A percentile compares a stretch with the other conserved stretches of the same genome.
phyloP scores from a whole-genome alignment of 2,113 vertebrate species.

The Glaucomys volans region DNA sequence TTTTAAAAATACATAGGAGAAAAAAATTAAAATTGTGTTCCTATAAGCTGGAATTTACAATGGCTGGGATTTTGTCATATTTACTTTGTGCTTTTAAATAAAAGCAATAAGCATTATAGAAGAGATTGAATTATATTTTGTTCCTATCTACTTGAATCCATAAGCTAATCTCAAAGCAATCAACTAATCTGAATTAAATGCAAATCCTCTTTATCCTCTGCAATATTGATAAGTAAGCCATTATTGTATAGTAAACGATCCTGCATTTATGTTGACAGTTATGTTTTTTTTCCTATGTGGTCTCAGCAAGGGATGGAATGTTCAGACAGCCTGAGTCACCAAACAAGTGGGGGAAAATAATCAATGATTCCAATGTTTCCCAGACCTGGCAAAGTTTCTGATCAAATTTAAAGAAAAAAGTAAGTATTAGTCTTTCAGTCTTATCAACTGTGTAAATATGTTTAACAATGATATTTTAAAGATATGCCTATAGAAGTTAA shows the following conservation, averaged over 20 bases:
- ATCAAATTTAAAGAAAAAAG: not conserved
- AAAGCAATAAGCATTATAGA: not conserved
- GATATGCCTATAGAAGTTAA: not conserved
- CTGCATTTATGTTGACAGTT: not conserved
- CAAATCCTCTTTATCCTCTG: not conserved
- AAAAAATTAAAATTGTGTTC: constrained; percentile 15
- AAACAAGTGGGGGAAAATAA: not conserved
- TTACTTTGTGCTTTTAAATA: constrained; percentile 13
- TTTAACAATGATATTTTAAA: not conserved
- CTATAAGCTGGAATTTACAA: not conserved
- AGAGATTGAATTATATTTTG: not conserved
- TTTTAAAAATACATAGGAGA: not conserved
- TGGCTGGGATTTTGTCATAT: constrained; percentile 34
- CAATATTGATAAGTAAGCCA: not conserved
- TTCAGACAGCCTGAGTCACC: not conserved
- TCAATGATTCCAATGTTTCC: not conserved
- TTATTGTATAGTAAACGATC: not conserved
- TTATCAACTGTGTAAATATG: not conserved
- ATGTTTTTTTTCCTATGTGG: not conserved
- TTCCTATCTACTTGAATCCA: not conserved
- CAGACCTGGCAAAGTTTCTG: not conserved
- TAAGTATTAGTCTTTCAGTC: not conserved
- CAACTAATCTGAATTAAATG: not conserved
- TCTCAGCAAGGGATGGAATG: not conserved
- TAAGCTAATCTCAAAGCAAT: not conserved